Evolutionary conservation across 2,113 vertebrate species (phyloP), one percentile per base, ranked within the genome.

Genomic region (Lasiurus borealis): DNA sequence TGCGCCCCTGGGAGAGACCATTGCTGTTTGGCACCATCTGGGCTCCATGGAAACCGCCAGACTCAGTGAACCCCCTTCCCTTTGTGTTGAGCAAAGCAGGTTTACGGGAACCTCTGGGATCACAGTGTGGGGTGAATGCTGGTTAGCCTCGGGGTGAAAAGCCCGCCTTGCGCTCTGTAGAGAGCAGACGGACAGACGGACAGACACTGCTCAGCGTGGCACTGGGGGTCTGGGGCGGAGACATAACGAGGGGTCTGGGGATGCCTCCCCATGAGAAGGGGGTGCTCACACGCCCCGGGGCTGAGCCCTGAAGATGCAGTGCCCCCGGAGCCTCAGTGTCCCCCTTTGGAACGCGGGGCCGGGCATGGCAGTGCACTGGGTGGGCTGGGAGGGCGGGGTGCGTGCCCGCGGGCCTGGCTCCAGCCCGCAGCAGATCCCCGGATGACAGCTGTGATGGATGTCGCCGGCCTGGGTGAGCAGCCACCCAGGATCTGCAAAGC

Each of bases 1-100:
- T 2, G 25, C 25, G 5, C 16, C 46, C 68, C 77, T 13, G 27
- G 27, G 15, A 84, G 23, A 69, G 8, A 72, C 75, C 52, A 52
- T 0, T 25, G 50, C 46, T 78, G 5, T 90, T 73, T 66, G 46
- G 23, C 29, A 44, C 73, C 64, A 29, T 40, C 62, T 19, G 6
- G 50, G 84, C 66, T 95, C 88, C 76, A 23, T 73, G 96, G 90
- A 92, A 90, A 82, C 36, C 0, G 2, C 84, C 81, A 83, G 86
- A n/a, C 66, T 78, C n/a, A 14, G 75, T 64, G n/a, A 77, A 91
- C 73, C 16, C 14, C 10, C 15, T 40, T 19, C 80, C n/a, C 78
- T 52, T 81, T 40, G 82, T 44, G 78, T 59, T 68, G 80, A 91
- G 80, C 52, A 59, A 34, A n/a, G n/a, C 18, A 0, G n/a, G 34